Evolutionary conservation across 2,113 vertebrate species (phyloP).

Genomic region (Tragulus kanchil): DNA sequence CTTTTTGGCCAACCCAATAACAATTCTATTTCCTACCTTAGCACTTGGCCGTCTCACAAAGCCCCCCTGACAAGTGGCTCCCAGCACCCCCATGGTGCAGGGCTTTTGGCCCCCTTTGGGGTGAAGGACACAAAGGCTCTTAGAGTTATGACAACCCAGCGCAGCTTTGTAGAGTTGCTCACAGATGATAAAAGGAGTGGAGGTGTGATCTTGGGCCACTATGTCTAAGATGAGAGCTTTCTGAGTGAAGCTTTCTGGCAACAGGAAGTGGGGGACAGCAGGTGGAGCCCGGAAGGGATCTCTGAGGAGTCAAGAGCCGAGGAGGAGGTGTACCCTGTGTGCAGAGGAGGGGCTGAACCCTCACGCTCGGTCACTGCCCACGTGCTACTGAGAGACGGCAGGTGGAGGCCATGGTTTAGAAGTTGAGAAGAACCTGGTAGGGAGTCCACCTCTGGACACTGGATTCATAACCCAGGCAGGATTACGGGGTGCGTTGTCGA

Average conservation of each 20-base stretch:
- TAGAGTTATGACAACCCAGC: rapidly evolving
- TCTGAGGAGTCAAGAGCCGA: background rate
- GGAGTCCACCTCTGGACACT: background rate
- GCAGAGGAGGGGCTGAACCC: background rate
- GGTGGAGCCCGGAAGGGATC: background rate
- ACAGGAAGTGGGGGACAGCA: background rate
- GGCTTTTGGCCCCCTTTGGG: rapidly evolving
- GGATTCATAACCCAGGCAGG: background rate
- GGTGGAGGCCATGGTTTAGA: background rate
- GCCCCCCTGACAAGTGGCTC: background rate
- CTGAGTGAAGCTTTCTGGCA: background rate
- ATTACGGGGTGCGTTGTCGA: background rate
- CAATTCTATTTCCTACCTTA: background rate
- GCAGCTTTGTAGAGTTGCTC: background rate
- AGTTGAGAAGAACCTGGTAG: background rate
- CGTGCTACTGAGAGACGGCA: rapidly evolving
- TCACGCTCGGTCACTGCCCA: background rate
- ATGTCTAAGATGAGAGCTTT: background rate
- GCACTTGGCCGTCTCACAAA: background rate
- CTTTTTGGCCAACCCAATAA: background rate
- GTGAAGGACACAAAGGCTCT: background rate
- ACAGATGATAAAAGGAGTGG: background rate
- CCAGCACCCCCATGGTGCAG: background rate
- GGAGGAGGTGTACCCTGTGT: background rate
- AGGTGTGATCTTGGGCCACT: background rate